Conservation (phyloP, 2,888 invertebrate species). For the Caenorhabditis auriculariae region DNA sequence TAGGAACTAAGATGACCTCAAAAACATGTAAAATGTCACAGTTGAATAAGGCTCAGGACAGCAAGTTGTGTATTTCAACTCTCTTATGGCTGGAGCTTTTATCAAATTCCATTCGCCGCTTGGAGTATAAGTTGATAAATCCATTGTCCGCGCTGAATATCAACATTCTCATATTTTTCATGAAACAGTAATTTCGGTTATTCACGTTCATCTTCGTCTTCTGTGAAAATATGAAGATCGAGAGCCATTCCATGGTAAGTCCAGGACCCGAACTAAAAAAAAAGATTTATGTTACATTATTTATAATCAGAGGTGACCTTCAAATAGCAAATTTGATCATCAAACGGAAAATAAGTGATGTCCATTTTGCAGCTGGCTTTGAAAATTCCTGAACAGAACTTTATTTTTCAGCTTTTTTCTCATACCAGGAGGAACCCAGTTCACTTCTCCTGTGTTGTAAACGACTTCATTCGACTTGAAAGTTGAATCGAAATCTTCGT, state of each 20-base stretch:
- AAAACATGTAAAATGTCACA: slow-evolving; percentile 45
- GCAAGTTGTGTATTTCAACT: slow-evolving; percentile 72
- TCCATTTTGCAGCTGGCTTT: slow-evolving; percentile 51
- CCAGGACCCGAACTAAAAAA: slow-evolving; percentile 86
- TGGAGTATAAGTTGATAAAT: slow-evolving; percentile 51
- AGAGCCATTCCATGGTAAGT: slow-evolving; percentile 86
- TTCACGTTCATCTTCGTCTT: slow-evolving; percentile 35
- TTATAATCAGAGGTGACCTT: slow-evolving; percentile 19
- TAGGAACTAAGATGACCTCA: slow-evolving; percentile 20
- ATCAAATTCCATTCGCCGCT: slow-evolving; percentile 54
- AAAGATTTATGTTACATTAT: background rate
- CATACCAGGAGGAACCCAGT: slow-evolving; percentile 54
- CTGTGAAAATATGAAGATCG: slow-evolving; percentile 72
- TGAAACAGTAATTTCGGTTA: background rate
- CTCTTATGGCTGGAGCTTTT: slow-evolving; percentile 62
- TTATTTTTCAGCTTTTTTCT: background rate
- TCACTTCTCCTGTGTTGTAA: slow-evolving; percentile 51
- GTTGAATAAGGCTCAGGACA: slow-evolving; percentile 77
- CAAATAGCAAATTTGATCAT: slow-evolving; percentile 51
- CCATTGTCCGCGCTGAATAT: no score
- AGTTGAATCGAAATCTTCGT: slow-evolving; percentile 53
- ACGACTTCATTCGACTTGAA: slow-evolving; percentile 55
- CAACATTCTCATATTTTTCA: slow-evolving; percentile 24
- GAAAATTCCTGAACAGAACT: slow-evolving; percentile 23
- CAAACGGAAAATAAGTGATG: slow-evolving; percentile 54